Percentiles rank a stretch among this genome's conserved stretches.
Conservation (phyloP, 2,888 invertebrate genomes). For the Acrobasis consociella region DNA sequence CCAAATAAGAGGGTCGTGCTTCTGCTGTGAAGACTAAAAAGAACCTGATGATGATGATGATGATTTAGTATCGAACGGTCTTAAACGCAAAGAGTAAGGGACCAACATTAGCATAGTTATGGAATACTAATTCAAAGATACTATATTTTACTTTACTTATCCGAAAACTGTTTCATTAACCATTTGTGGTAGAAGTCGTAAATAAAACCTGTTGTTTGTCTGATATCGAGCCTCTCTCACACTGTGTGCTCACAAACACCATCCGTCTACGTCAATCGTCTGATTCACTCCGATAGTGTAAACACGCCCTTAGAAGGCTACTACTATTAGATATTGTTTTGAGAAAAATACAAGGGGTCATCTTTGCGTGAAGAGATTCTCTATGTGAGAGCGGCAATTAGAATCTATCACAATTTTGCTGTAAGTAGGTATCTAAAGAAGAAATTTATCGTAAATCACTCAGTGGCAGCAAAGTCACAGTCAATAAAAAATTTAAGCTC, state of each 20-base stretch:
- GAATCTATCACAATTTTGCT: too few relatives aligned
- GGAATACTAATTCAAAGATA: background rate
- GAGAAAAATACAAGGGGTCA: background rate
- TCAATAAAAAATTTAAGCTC: too few relatives aligned
- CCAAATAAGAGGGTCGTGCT: too few relatives aligned
- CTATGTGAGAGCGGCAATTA: too few relatives aligned
- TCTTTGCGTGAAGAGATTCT: too few relatives aligned
- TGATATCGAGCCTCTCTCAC: slow-evolving; percentile 15
- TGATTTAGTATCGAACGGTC: background rate
- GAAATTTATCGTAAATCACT: too few relatives aligned
- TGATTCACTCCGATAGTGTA: slow-evolving; percentile 56
- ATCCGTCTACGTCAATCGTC: slow-evolving; percentile 59
- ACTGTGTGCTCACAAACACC: slow-evolving; percentile 46
- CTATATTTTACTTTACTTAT: slow-evolving; percentile 4
- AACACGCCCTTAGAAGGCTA: slow-evolving; percentile 50
- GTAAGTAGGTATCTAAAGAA: too few relatives aligned
- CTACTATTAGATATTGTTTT: slow-evolving; percentile 34
- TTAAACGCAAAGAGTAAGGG: background rate
- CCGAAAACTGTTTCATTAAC: slow-evolving; percentile 11
- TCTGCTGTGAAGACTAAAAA: too few relatives aligned
- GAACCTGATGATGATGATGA: too few relatives aligned
- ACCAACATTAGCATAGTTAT: background rate
- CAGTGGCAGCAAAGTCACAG: too few relatives aligned
- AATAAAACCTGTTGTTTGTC: slow-evolving; percentile 24
- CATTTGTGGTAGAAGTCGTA: slow-evolving; percentile 19